A percentile compares a stretch with the other conserved stretches of the same genome.
phyloP scores from a whole-genome alignment of 2,797 vertebrate species.

The Sternotherus odoratus region DNA sequence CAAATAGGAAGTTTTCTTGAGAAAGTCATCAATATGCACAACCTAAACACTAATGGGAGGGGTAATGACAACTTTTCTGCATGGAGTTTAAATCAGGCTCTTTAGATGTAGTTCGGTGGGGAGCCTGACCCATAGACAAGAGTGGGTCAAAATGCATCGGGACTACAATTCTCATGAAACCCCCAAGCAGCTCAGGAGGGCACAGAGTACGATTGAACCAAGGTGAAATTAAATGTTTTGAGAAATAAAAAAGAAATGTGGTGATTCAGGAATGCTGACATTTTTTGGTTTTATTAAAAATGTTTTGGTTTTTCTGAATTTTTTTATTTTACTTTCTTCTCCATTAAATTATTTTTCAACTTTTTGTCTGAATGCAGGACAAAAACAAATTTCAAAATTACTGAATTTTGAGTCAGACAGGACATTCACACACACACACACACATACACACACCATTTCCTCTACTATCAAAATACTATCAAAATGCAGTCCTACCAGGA shows the following conservation, averaged over 20 bases:
- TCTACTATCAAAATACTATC: slow-evolving; percentile 20
- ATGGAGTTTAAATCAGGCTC: not conserved
- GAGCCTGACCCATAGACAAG: not conserved
- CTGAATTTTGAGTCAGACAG: too few relatives aligned
- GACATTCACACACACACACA: too few relatives aligned
- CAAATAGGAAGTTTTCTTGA: not conserved
- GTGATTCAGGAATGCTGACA: too few relatives aligned
- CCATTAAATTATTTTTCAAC: too few relatives aligned
- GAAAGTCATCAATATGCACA: not conserved
- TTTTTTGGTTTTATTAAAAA: not conserved
- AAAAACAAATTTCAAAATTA: too few relatives aligned
- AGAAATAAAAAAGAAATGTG: not conserved
- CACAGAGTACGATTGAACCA: not conserved
- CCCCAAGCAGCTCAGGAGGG: not conserved
- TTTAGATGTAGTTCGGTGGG: not conserved
- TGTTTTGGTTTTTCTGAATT: too few relatives aligned
- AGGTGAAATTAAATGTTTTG: not conserved
- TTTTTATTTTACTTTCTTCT: too few relatives aligned
- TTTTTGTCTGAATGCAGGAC: too few relatives aligned
- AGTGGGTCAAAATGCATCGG: not conserved
- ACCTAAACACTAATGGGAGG: too few relatives aligned
- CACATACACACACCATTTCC: not conserved
- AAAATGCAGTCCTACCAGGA: not conserved
- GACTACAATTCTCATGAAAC: not conserved
- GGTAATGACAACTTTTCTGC: too few relatives aligned